These are phyloP conservation scores for Lepidurus apus DNA, from an alignment of 1,140 invertebrate species.

Conservation along the genomic window DNA sequence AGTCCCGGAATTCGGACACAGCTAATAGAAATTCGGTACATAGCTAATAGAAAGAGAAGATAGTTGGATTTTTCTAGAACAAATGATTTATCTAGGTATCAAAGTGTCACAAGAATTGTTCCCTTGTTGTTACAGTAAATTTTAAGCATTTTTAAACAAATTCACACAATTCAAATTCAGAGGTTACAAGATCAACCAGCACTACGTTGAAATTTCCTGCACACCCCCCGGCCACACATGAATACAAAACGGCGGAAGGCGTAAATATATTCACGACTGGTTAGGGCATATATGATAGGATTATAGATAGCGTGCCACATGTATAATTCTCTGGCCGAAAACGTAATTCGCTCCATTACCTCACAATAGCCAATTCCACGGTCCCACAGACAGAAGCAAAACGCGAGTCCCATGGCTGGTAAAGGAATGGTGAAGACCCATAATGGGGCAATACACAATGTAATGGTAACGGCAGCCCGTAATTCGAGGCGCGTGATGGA, in stretches of 20 bases:
- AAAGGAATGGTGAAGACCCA: background rate
- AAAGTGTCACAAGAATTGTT: too few species aligned
- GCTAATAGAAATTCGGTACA: too few species aligned
- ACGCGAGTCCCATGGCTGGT: background rate
- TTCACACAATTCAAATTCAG: too few species aligned
- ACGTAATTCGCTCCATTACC: background rate
- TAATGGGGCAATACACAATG: background rate
- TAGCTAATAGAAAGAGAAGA: too few species aligned
- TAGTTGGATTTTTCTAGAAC: too few species aligned
- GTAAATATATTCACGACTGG: background rate
- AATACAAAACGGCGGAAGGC: background rate
- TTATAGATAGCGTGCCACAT: background rate
- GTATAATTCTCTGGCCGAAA: background rate
- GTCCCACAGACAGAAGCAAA: background rate
- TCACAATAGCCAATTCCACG: background rate
- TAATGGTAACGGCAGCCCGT: background rate
- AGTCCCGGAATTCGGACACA: too few species aligned
- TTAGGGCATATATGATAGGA: background rate
- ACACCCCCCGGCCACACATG: background rate
- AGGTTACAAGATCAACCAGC: background rate
- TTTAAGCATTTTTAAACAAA: too few species aligned
- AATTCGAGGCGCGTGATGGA: background rate
- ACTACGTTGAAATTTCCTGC: background rate
- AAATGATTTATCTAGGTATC: too few species aligned
- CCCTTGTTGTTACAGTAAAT: too few species aligned